A percentile compares a stretch with the other conserved stretches of the same genome.
Conservation (phyloP, 2,888 invertebrate species). For the Carcina quercana region DNA sequence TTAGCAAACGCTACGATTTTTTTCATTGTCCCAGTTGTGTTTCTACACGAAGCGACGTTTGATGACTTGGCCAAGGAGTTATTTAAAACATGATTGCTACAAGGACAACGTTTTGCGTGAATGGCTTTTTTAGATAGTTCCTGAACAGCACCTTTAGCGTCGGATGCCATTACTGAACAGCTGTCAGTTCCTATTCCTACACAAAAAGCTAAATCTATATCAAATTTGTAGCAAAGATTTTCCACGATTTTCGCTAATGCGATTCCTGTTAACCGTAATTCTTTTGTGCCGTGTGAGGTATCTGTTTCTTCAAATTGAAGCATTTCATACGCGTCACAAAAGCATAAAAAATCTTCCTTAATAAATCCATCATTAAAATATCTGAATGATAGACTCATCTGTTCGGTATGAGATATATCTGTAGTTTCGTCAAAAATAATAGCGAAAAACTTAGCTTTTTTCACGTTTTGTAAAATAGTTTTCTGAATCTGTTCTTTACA, state of each 20-base stretch:
- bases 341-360: slow-evolving; percentile 12
- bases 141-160: slow-evolving; percentile 24
- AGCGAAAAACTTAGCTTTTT: slow-evolving; percentile 14
- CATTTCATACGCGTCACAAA: slow-evolving; percentile 9
- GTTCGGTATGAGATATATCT: slow-evolving; percentile 15
- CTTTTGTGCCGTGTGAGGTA: slow-evolving; percentile 8
- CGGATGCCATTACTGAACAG: slow-evolving; percentile 27
- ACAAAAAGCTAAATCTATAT: slow-evolving; percentile 17
- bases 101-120: slow-evolving; percentile 22
- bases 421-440: slow-evolving; percentile 29
- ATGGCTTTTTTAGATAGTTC: slow-evolving; percentile 15
- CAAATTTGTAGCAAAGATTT: slow-evolving; percentile 18
- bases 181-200: slow-evolving; percentile 24
- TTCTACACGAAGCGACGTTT: slow-evolving; percentile 18
- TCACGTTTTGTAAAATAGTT: slow-evolving; percentile 11
- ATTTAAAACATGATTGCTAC: slow-evolving; percentile 25
- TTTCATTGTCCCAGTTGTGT: slow-evolving; percentile 13
- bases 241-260: slow-evolving; percentile 20
- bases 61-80: slow-evolving; percentile 22
- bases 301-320: slow-evolving; percentile 9
- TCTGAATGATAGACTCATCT: slow-evolving; percentile 22
- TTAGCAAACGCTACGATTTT: slow-evolving; percentile 14
- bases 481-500: slow-evolving; percentile 14
- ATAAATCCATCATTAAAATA: slow-evolving; percentile 17
- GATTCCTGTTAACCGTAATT: slow-evolving; percentile 19